A percentile compares a stretch with the other conserved stretches of the same genome.
These are phyloP conservation scores for Cottoperca gobio DNA, from an alignment of 2,797 vertebrate genomes.

Conservation along the genomic window DNA sequence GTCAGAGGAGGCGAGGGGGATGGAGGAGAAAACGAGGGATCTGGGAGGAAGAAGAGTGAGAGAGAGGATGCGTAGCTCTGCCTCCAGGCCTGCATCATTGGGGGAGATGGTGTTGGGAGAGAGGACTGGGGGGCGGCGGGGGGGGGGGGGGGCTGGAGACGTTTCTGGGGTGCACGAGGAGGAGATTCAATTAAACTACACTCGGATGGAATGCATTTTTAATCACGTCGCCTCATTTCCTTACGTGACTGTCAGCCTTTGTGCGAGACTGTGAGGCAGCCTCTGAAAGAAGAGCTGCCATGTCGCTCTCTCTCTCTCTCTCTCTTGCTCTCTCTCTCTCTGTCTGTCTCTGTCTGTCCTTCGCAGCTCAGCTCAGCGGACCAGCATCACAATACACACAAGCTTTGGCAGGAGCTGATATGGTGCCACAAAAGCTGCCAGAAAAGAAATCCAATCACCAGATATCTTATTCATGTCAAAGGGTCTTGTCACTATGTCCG, in stretches of 20 bases:
- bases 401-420: conserved; percentile 58
- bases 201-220: conserved; percentile 79
- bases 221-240: conserved; percentile 73
- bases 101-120: conserved; percentile 34
- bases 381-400: conserved; percentile 54
- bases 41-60: conserved; percentile 28
- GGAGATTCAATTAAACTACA: conserved; percentile 81
- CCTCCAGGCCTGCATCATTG: conserved; percentile 51
- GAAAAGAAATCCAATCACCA: conserved; percentile 38
- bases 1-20: conserved; percentile 41
- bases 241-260: conserved; percentile 72
- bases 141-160: conserved; percentile 6
- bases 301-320: conserved; percentile 13
- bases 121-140: neutral
- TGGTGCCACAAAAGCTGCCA: conserved; percentile 30
- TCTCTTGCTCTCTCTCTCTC: conserved; percentile 20
- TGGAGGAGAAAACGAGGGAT: conserved; percentile 19
- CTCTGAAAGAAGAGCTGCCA: conserved; percentile 42
- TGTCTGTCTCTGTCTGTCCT: conserved; percentile 31
- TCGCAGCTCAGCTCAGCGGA: conserved; percentile 38
- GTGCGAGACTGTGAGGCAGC: conserved; percentile 54
- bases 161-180: conserved; percentile 47
- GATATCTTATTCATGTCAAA: conserved; percentile 35
- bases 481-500: conserved; percentile 11
- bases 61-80: conserved; percentile 35